These are phyloP conservation scores for Dicerorhinus sumatrensis DNA, from an alignment of 2,113 vertebrate genomes.

Conservation along the genomic window DNA sequence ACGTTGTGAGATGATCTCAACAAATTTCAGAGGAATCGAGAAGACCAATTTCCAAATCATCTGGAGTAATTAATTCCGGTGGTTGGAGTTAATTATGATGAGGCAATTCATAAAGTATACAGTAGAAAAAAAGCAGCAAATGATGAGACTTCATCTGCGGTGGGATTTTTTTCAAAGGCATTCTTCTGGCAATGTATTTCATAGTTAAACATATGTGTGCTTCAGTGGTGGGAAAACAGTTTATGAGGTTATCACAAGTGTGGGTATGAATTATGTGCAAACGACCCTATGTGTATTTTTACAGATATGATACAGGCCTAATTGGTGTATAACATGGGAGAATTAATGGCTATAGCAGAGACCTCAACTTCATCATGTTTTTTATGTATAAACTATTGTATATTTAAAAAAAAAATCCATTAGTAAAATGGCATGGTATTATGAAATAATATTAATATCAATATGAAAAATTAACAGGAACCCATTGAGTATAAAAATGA, in stretches of 20 bases:
- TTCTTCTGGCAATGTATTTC: slow-evolving; percentile 42
- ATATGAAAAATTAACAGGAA: slow-evolving; percentile 69
- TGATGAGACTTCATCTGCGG: slow-evolving; percentile 64
- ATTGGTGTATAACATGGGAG: slow-evolving; percentile 42
- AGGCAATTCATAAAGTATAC: slow-evolving; percentile 82
- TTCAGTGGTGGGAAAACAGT: slow-evolving; percentile 52
- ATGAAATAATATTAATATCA: slow-evolving; percentile 68
- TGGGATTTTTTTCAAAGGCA: slow-evolving; percentile 53
- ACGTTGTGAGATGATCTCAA: slow-evolving; percentile 50
- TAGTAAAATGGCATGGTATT: slow-evolving; percentile 53
- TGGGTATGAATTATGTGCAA: slow-evolving; percentile 21
- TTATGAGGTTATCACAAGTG: slow-evolving; percentile 53
- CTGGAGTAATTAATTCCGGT: slow-evolving; percentile 83
- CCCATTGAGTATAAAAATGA: slow-evolving; percentile 67
- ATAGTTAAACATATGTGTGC: slow-evolving; percentile 66
- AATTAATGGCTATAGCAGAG: slow-evolving; percentile 43
- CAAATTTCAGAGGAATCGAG: slow-evolving; percentile 59
- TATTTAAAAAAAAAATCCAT: slow-evolving; percentile 28
- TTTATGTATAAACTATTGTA: slow-evolving; percentile 25
- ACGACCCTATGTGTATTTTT: slow-evolving; percentile 10
- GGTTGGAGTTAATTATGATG: slow-evolving; percentile 78
- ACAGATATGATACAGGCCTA: slow-evolving; percentile 15
- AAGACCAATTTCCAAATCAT: slow-evolving; percentile 76
- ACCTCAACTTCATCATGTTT: slow-evolving; percentile 18
- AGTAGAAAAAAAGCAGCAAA: slow-evolving; percentile 74